Conservation (phyloP, 2,113 vertebrate species). For the Myrmecophaga tridactyla region DNA sequence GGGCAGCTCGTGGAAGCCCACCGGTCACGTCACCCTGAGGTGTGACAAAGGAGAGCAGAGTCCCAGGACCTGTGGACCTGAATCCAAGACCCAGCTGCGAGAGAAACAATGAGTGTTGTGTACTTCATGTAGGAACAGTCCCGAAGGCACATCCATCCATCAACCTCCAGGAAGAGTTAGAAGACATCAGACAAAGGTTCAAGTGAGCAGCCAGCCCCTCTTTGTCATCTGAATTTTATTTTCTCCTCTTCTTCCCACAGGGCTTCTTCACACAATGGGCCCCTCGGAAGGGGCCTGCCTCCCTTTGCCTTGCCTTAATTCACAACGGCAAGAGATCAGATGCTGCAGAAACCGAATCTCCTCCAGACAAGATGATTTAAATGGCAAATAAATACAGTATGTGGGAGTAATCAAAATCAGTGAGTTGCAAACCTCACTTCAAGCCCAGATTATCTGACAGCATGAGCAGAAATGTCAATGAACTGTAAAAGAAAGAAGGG, state of each 20-base stretch:
- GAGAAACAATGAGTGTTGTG: not conserved
- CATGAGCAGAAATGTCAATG: slow-evolving; percentile 71
- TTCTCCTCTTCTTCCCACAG: slow-evolving; percentile 64
- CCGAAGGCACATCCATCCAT: slow-evolving; percentile 54
- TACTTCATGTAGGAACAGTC: slow-evolving; percentile 36
- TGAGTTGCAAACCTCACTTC: slow-evolving; percentile 63
- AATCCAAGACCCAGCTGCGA: not conserved
- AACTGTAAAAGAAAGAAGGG: slow-evolving; percentile 60
- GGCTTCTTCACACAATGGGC: slow-evolving; percentile 59
- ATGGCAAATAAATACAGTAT: slow-evolving; percentile 80
- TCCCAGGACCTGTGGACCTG: not conserved
- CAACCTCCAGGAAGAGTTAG: slow-evolving; percentile 67
- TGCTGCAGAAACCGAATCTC: slow-evolving; percentile 70
- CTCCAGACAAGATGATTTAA: slow-evolving; percentile 81
- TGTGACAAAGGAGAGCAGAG: not conserved
- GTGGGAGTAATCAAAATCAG: slow-evolving; percentile 81
- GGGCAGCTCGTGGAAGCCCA: not conserved
- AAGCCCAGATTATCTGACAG: slow-evolving; percentile 78
- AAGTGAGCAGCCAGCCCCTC: not conserved
- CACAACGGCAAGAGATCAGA: slow-evolving; percentile 77
- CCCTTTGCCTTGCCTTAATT: slow-evolving; percentile 56
- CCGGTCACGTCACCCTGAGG: not conserved
- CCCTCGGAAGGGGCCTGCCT: slow-evolving; percentile 74
- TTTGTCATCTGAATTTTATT: not conserved
- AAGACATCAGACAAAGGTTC: slow-evolving; percentile 29